Evolutionary conservation across 2,797 vertebrate genomes (phyloP).

Genomic region (Scarus forsteni): DNA sequence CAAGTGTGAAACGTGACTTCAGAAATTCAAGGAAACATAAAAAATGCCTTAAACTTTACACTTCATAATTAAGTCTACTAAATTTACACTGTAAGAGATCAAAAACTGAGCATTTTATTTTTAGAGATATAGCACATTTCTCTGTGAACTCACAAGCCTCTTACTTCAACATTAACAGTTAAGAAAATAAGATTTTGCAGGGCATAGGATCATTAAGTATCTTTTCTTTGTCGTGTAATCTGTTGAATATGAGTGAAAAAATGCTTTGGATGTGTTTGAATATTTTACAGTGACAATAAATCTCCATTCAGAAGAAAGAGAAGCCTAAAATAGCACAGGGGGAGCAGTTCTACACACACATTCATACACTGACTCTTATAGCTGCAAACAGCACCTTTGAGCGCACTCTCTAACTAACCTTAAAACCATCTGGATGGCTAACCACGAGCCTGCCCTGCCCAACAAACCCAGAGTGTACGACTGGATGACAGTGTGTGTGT

Average conservation of each 20-base stretch:
- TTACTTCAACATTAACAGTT: no score
- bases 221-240: neutral
- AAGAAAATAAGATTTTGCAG: no score
- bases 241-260: slow-evolving; percentile 33
- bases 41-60: no score
- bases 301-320: slow-evolving; percentile 41
- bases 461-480: slow-evolving; percentile 42
- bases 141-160: no score
- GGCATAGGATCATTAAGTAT: no score
- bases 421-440: slow-evolving; percentile 81
- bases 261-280: slow-evolving; percentile 17
- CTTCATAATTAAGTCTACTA: no score
- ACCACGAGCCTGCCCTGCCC: slow-evolving; percentile 79
- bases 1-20: no score
- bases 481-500: slow-evolving; percentile 20
- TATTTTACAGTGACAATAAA: slow-evolving; percentile 52
- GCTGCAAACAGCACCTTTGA: slow-evolving; percentile 74
- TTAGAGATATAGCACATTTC: no score
- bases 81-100: no score
- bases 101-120: no score
- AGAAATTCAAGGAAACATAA: no score
- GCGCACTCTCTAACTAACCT: slow-evolving; percentile 80
- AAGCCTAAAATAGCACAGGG: slow-evolving; percentile 62
- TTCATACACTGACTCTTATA: slow-evolving; percentile 35
- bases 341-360: slow-evolving; percentile 44